Conservation (phyloP, 1,140 invertebrate species). For the Tribolium castaneum region DNA sequence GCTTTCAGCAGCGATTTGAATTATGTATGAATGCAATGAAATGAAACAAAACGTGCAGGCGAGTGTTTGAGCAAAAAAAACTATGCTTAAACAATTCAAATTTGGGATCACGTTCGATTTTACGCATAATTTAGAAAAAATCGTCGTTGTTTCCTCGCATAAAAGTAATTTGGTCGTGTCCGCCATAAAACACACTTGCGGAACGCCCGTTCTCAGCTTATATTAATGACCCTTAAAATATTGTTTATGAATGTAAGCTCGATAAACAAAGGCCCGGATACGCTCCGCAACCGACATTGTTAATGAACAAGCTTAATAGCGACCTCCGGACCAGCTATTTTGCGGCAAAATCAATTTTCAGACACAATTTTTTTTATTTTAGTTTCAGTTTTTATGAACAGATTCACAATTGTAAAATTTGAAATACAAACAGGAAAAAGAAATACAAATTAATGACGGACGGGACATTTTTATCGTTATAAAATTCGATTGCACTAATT, state of each 20-base stretch:
- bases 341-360: not conserved
- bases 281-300: not conserved
- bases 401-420: no score
- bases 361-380: no score
- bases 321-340: not conserved
- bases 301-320: conserved; percentile 21
- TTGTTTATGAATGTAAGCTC: conserved; percentile 28
- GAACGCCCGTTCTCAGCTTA: not conserved
- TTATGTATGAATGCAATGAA: not conserved
- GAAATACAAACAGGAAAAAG: no score
- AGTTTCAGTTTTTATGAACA: no score
- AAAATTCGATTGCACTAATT: no score
- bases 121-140: conserved; percentile 1
- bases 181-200: conserved; percentile 27
- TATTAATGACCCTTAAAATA: conserved; percentile 30
- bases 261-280: conserved; percentile 22
- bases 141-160: not conserved
- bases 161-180: not conserved
- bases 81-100: not conserved
- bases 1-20: not conserved
- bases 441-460: no score
- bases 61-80: not conserved
- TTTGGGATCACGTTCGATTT: not conserved
- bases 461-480: no score
- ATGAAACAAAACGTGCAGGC: not conserved